Percentiles rank a stretch among this genome's conserved stretches.
Conservation (phyloP, 2,113 vertebrate species). For the Nannobrachium achirus region DNA sequence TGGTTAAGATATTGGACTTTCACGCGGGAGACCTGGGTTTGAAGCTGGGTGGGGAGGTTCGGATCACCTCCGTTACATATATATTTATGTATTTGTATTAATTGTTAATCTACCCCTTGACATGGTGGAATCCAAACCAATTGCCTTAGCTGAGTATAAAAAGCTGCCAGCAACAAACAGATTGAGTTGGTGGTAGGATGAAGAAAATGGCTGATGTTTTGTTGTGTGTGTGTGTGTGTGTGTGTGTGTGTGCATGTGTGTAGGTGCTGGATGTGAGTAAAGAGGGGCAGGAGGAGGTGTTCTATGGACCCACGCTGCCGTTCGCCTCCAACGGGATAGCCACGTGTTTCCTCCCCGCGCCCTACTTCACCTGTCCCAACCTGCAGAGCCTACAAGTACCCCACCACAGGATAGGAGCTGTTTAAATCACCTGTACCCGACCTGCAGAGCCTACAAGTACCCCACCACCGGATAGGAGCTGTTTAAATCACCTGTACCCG, state of each 20-base stretch:
- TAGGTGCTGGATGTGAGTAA: constrained; percentile 93
- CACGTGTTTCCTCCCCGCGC: constrained; percentile 93
- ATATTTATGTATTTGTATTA: too few relatives aligned
- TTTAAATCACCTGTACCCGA: constrained; percentile 87
- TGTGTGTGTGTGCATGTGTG: neutral
- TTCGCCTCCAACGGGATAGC: constrained; percentile 97
- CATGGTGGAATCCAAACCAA: too few relatives aligned
- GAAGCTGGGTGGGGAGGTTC: too few relatives aligned
- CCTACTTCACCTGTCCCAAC: constrained; percentile 92
- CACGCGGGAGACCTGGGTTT: too few relatives aligned
- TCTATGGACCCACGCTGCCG: constrained; percentile 94
- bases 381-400: constrained; percentile 95
- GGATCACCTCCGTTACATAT: too few relatives aligned
- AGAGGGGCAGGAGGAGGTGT: constrained; percentile 96
- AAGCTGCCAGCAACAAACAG: too few relatives aligned
- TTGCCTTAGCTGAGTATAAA: too few relatives aligned
- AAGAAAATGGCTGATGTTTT: too few relatives aligned
- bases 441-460: constrained; percentile 94
- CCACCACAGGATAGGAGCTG: constrained; percentile 89
- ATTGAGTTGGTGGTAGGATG: too few relatives aligned
- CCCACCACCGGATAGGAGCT: constrained; percentile 91
- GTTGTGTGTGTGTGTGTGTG: neutral
- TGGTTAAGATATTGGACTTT: too few relatives aligned
- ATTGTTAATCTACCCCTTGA: too few relatives aligned
- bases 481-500: constrained; percentile 43